These are phyloP conservation scores for Chascanopsetta lugubris DNA, from an alignment of 2,113 vertebrate species.

Conservation along the genomic window DNA sequence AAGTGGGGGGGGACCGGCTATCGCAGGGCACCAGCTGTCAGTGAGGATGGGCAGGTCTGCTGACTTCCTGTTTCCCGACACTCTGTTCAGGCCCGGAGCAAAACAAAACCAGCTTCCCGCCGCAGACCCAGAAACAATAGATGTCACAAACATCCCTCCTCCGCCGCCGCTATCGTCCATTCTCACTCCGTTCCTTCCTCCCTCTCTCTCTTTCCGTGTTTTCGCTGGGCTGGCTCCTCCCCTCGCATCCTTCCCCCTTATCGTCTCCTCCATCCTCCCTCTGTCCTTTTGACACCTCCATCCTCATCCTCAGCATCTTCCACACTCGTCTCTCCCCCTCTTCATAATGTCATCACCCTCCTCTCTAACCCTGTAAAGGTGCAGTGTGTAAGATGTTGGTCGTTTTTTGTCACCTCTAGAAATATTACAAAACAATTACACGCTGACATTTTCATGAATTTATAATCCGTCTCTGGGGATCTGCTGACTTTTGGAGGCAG, in stretches of 20 bases:
- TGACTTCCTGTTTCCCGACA: slow-evolving; percentile 72
- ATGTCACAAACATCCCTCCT: slow-evolving; percentile 36
- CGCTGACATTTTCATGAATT: too few species aligned
- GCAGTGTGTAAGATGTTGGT: too few species aligned
- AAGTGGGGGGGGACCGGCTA: slow-evolving; percentile 69
- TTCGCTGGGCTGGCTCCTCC: slow-evolving; percentile 7
- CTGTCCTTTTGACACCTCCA: too few species aligned
- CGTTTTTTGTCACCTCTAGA: too few species aligned
- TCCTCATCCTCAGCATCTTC: background rate
- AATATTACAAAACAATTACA: too few species aligned
- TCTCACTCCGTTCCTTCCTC: slow-evolving; percentile 14
- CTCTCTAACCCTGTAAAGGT: too few species aligned
- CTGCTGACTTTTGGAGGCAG: too few species aligned
- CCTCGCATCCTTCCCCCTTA: background rate
- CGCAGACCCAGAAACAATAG: slow-evolving; percentile 70
- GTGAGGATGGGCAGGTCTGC: slow-evolving; percentile 72
- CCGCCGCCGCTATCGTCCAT: slow-evolving; percentile 29
- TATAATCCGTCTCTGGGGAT: too few species aligned
- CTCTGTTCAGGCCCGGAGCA: slow-evolving; percentile 47
- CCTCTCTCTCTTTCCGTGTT: slow-evolving; percentile 15
- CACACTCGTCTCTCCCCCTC: background rate
- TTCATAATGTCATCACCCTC: too few species aligned
- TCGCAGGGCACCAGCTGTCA: slow-evolving; percentile 77
- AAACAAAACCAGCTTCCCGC: slow-evolving; percentile 70
- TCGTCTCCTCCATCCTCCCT: background rate